Evolutionary conservation across 1,140 invertebrate species (phyloP).

Genomic region (Gonatopus flavifemur): DNA sequence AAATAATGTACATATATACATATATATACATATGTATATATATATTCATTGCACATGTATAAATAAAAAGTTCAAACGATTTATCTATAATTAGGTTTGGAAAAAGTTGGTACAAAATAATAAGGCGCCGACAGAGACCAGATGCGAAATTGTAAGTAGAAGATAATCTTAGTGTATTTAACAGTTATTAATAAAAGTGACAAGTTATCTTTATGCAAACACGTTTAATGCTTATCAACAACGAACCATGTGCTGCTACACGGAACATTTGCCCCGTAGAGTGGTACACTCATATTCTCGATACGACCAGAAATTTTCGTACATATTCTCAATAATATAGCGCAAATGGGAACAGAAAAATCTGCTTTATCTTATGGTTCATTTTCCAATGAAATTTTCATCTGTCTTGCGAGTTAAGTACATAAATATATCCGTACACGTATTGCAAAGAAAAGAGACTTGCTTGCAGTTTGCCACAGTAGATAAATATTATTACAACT

Average conservation of each 20-base stretch:
- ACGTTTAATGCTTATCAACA: constrained; percentile 25
- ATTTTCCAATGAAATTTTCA: too few relatives aligned
- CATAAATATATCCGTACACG: neutral
- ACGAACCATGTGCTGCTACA: constrained; percentile 17
- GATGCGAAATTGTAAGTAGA: constrained; percentile 19
- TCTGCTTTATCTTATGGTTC: too few relatives aligned
- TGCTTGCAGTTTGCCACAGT: constrained; percentile 13
- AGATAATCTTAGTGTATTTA: constrained; percentile 30
- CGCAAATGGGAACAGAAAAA: too few relatives aligned
- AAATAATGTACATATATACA: too few relatives aligned
- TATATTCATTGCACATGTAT: too few relatives aligned
- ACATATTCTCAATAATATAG: too few relatives aligned
- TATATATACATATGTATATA: too few relatives aligned
- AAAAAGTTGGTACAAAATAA: constrained; percentile 25
- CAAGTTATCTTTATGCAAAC: constrained; percentile 24
- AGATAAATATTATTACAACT: constrained; percentile 42
- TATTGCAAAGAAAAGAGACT: neutral
- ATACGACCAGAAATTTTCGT: too few relatives aligned
- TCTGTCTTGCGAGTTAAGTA: too few relatives aligned
- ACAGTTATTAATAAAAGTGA: constrained; percentile 34
- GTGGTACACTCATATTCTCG: too few relatives aligned
- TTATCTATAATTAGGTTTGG: constrained; percentile 28
- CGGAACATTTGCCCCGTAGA: too few relatives aligned
- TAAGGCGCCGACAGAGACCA: constrained; percentile 22
- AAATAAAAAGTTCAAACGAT: too few relatives aligned